Evolutionary conservation across 2,797 vertebrate species (phyloP), one percentile per base, ranked within the genome.

Genomic region (Myripristis murdjan): DNA sequence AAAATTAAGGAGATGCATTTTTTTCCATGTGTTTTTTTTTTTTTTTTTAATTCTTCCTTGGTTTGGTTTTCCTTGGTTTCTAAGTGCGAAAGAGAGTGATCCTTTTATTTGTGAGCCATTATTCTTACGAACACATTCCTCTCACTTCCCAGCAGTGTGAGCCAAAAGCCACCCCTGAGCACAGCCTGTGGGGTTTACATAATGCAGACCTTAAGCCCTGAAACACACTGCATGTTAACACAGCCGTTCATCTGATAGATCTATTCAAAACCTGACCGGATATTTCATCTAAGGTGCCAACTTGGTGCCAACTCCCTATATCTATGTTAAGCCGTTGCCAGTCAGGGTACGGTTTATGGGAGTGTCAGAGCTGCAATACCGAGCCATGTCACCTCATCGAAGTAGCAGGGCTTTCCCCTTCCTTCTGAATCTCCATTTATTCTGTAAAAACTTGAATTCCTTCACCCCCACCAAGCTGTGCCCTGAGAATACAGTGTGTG

Each of bases 91-190:
- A 84, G 66, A 66, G 33, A 82, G 73, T 60, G 57, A 65, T 75
- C n/a, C n/a, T 65, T 77, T 72, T 26, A 35, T 62, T 26, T 75
- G 46, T 77, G 70, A 89, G 77, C 85, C 2, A 67, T 86, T 78
- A 81, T 80, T 84, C 44, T 75, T 71, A 73, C 87, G 64, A 79
- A 90, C 83, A 87, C 44, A 76, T 87, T 92, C 86, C 88, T 93
- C 93, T 92, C 92, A 95, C 92, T 92, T 94, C 91, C 93, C 93
- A 92, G 93, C 94, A 95, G 93, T 94, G 92, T 90, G 93, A 94
- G 92, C 89, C 73, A 82, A 90, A 94, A 93, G 88, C 87, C 60
- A 63, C 83, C 85, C 70, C 68, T 31, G 79, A 91, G 88, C 90
- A 91, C 83, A 82, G 84, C 87, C 78, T 79, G 76, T 5, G 63